phyloP scores from a whole-genome alignment of 2,888 invertebrate species.

The Crossocerus cetratus region DNA sequence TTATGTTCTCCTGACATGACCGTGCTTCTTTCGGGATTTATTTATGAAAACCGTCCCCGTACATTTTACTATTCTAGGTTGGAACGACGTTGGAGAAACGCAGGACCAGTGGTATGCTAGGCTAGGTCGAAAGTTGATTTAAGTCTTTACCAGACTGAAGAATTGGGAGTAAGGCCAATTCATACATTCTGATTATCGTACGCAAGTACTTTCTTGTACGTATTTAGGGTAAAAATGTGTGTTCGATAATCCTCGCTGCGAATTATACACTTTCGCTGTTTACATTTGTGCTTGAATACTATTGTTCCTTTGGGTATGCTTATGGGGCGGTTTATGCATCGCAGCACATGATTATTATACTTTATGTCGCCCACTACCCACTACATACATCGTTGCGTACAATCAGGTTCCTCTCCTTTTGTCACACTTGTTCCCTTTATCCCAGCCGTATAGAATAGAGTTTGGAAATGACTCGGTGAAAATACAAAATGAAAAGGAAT shows the following conservation, averaged over 20 bases:
- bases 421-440: neutral
- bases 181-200: too few species aligned
- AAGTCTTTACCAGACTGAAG: too few species aligned
- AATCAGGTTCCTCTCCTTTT: slow-evolving; percentile 22
- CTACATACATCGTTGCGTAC: too few species aligned
- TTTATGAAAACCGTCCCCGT: too few species aligned
- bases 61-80: too few species aligned
- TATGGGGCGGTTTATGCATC: slow-evolving; percentile 37
- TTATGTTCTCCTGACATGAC: slow-evolving; percentile 5
- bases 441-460: neutral
- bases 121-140: too few species aligned
- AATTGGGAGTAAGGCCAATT: too few species aligned
- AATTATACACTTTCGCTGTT: neutral
- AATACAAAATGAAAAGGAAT: slow-evolving; percentile 18
- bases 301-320: slow-evolving; percentile 10
- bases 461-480: slow-evolving; percentile 10
- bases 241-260: too few species aligned
- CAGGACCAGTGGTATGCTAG: too few species aligned
- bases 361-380: slow-evolving; percentile 20
- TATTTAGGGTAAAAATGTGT: too few species aligned
- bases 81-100: too few species aligned
- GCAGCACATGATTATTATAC: slow-evolving; percentile 38
- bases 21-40: neutral
- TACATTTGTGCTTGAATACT: neutral
- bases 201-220: too few species aligned